Base-by-base conservation (phyloP, 2,797 vertebrate species). In the Helostoma temminkii region DNA sequence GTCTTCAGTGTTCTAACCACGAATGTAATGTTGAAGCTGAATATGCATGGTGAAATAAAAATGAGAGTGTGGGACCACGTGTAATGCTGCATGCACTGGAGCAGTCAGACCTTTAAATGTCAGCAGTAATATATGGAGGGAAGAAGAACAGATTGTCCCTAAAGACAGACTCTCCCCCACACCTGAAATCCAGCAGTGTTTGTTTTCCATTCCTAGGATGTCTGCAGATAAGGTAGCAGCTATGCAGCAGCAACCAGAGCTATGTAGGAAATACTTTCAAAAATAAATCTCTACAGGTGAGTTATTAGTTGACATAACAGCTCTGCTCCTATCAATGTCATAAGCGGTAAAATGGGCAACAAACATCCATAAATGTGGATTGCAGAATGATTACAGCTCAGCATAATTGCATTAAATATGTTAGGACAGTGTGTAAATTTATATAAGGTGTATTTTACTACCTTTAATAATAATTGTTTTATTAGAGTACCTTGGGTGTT, bases 181-280 rank as follows among this genome's bases (percentile, higher is more conserved):
- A 71, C 25, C 57, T 43, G 41, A 59, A 53, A 65, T 66, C 43
- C 36, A 47, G 47, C 45, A 63, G 5, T 12, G 62, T 89, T 85
- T 86, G 76, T 73, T 85, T 85, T 86, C 50, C 63, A 62, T 76
- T 76, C 56, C 62, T 72, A 71, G 57, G 63, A 80, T 85, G 78
- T 84, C 76, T 76, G 65, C 18, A 49, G 74, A 77, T 64, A 66
- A 36, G 47, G 53, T 65, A 78, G 70, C 18, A 50, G 28, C n/a
- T n/a, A n/a, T n/a, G n/a, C n/a, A n/a, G n/a, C n/a, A 54, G 52
- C 61, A 69, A 62, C 41, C 60, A 60, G 46, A 49, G 26, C 26
- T 32, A 42, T 62, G 63, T 54, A 47, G 77, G 37, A 76, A 79
- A 64, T 48, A 28, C 25, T 28, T 81, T 76, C 1, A 65, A 67